Evolutionary conservation across 1,140 invertebrate genomes (phyloP).

Genomic region (Danaus plexippus): DNA sequence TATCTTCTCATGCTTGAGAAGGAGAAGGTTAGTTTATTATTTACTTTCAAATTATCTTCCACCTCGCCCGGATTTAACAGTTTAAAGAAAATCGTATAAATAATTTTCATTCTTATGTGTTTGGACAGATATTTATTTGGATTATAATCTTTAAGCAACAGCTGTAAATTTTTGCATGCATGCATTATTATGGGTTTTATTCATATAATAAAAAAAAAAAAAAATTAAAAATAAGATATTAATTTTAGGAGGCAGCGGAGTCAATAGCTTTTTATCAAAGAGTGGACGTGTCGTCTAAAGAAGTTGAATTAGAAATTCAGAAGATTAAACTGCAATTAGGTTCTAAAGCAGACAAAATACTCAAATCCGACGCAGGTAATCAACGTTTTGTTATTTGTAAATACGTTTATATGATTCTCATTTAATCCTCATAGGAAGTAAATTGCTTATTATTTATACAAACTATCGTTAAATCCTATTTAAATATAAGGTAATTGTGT

Average conservation of each 20-base stretch:
- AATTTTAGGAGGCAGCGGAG: conserved; percentile 46
- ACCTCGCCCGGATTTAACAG: too few species aligned
- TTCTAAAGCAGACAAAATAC: conserved; percentile 37
- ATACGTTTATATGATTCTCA: too few species aligned
- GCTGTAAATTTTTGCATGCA: too few species aligned
- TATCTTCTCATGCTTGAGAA: conserved; percentile 41
- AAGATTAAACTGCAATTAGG: conserved; percentile 50
- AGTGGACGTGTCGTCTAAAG: conserved; percentile 35
- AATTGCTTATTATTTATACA: too few species aligned
- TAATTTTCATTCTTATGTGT: background rate
- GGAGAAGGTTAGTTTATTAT: conserved; percentile 37
- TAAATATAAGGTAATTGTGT: too few species aligned
- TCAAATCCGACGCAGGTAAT: conserved; percentile 5
- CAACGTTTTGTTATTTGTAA: too few species aligned
- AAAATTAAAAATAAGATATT: background rate
- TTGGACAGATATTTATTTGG: background rate
- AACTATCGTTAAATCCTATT: too few species aligned
- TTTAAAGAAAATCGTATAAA: background rate
- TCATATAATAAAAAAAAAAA: background rate
- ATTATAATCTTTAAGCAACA: too few species aligned
- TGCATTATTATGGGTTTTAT: too few species aligned
- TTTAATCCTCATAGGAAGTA: too few species aligned
- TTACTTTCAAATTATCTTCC: background rate
- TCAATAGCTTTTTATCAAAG: conserved; percentile 51
- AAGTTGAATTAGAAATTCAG: conserved; percentile 41